Conservation (phyloP, 2,113 vertebrate genomes). For the Oreochromis tanganicae region DNA sequence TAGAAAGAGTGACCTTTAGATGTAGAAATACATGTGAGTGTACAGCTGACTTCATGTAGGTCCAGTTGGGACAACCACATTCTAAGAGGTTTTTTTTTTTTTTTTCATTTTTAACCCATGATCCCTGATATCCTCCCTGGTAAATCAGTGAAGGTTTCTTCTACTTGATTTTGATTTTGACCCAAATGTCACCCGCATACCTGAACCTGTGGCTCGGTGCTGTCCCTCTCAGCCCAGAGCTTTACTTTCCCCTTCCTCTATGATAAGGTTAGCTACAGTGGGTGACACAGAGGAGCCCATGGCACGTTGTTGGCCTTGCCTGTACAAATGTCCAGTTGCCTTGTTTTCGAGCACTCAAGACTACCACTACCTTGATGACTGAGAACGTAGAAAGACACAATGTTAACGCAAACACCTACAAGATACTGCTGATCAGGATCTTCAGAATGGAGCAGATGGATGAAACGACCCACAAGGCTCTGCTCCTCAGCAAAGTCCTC, state of each 20-base stretch:
- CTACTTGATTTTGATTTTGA: too few species aligned
- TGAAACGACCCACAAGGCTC: constrained; percentile 94
- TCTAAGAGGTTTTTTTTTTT: rapidly evolving
- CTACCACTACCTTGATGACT: background rate
- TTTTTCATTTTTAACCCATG: background rate
- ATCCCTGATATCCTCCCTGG: background rate
- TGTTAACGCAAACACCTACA: constrained; percentile 56
- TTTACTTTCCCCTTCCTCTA: background rate
- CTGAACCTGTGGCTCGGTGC: background rate
- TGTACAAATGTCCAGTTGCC: background rate
- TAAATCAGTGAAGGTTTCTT: background rate
- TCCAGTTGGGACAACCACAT: rapidly evolving
- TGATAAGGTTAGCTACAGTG: rapidly evolving
- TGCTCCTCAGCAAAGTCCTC: constrained; percentile 98
- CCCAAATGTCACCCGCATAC: background rate
- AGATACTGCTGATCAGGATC: constrained; percentile 96
- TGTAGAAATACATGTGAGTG: background rate
- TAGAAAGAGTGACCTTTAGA: background rate
- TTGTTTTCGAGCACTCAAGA: background rate
- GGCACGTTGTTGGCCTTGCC: rapidly evolving
- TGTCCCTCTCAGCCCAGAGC: background rate
- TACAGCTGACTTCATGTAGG: background rate
- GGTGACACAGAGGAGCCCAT: background rate
- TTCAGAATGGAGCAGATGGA: constrained; percentile 90
- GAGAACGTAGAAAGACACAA: background rate